Conservation (phyloP, 2,888 invertebrate genomes). For the Mimumesa dahlbomi region DNA sequence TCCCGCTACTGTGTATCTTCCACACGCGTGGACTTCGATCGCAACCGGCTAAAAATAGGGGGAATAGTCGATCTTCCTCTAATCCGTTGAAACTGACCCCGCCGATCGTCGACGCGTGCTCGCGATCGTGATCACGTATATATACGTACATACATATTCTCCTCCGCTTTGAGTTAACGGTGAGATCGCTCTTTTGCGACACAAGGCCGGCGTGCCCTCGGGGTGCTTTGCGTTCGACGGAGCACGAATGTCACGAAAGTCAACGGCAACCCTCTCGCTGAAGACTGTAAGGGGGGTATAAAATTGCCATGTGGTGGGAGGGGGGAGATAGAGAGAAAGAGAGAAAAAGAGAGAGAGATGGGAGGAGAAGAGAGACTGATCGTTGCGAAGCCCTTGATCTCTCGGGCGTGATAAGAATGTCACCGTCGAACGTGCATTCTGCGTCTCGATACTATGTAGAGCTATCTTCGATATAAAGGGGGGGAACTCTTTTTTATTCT, state of each 20-base stretch:
- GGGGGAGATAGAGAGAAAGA: conserved; percentile 15
- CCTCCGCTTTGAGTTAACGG: conserved; percentile 1
- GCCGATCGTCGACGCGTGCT: conserved; percentile 3
- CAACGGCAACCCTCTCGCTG: conserved; percentile 38
- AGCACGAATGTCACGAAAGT: conserved; percentile 62
- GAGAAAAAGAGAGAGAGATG: too few species aligned
- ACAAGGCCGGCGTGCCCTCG: conserved; percentile 47
- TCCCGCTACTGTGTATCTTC: too few species aligned
- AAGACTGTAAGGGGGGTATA: neutral
- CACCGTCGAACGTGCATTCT: conserved; percentile 17
- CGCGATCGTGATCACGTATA: neutral
- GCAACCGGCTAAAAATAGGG: conserved; percentile 21
- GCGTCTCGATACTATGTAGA: conserved; percentile 16
- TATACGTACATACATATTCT: too few species aligned
- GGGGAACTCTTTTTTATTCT: too few species aligned
- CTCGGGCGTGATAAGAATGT: conserved; percentile 53
- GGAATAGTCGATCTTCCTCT: conserved; percentile 19
- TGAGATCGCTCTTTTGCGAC: conserved; percentile 33
- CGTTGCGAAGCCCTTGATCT: conserved; percentile 52
- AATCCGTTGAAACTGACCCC: neutral
- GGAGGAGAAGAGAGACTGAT: conserved; percentile 1
- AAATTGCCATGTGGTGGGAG: neutral
- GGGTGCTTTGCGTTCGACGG: conserved; percentile 49
- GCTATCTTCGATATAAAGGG: conserved; percentile 1
- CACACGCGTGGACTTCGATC: neutral